These are phyloP conservation scores for Lasioglossum villosulum DNA, from an alignment of 2,888 invertebrate species.

Conservation along the genomic window DNA sequence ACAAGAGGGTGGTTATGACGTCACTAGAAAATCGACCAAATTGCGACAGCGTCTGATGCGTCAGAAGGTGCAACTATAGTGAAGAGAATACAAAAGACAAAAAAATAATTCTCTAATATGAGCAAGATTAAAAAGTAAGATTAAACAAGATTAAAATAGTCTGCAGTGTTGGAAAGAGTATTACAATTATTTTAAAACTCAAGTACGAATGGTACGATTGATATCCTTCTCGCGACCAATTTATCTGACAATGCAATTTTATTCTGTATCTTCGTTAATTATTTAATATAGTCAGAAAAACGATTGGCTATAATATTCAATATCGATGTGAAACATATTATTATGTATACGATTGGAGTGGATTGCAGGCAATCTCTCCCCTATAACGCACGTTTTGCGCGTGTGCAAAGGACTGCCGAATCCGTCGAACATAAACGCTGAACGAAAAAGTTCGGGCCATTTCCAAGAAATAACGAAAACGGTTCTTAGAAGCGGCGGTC, in stretches of 20 bases:
- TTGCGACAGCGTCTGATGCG: constrained; percentile 19
- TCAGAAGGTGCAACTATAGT: constrained; percentile 21
- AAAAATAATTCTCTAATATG: not conserved
- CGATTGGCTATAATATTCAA: not conserved
- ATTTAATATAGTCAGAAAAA: not conserved
- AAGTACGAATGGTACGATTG: not conserved
- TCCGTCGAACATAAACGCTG: constrained; percentile 30
- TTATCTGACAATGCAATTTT: not conserved
- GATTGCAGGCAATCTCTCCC: not conserved
- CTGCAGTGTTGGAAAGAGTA: not conserved
- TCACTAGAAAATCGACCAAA: constrained; percentile 62
- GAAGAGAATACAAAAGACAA: not conserved
- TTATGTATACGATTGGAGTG: not conserved
- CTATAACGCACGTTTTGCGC: constrained; percentile 36
- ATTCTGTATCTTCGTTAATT: not conserved
- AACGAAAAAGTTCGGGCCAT: constrained; percentile 41
- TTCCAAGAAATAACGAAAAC: constrained; percentile 58
- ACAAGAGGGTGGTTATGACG: constrained; percentile 55
- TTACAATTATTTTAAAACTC: not conserved
- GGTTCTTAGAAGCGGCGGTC: constrained; percentile 54
- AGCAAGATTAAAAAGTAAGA: not conserved
- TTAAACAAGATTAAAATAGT: not conserved
- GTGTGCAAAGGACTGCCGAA: constrained; percentile 45
- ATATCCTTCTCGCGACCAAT: not conserved
- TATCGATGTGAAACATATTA: not conserved